Evolutionary conservation across 2,888 invertebrate genomes (phyloP).

Genomic region (Sussaba pulchella): DNA sequence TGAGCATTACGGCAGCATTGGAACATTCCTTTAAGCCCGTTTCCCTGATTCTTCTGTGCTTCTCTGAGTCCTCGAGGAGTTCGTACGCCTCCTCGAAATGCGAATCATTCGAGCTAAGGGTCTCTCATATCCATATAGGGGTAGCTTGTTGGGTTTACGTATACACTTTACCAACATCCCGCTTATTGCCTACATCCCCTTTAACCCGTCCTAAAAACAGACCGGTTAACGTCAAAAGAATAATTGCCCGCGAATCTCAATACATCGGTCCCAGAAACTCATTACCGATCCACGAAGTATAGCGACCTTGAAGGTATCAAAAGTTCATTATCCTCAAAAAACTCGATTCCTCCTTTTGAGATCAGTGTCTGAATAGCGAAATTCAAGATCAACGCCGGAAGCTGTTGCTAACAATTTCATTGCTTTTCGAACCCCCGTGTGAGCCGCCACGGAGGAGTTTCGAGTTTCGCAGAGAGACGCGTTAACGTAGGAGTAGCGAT

Average conservation of each 20-base stretch:
- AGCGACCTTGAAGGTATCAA: too few species aligned
- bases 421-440: slow-evolving; percentile 28
- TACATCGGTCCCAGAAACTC: too few species aligned
- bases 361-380: too few species aligned
- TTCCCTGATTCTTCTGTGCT: background rate
- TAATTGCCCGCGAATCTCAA: too few species aligned
- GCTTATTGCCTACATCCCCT: slow-evolving; percentile 15
- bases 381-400: too few species aligned
- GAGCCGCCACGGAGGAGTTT: background rate
- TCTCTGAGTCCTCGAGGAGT: slow-evolving; percentile 50
- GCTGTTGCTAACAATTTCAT: too few species aligned
- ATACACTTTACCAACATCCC: slow-evolving; percentile 24
- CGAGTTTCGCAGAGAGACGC: slow-evolving; percentile 21
- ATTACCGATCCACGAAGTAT: too few species aligned
- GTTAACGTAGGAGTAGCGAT: slow-evolving; percentile 28
- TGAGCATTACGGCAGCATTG: slow-evolving; percentile 70
- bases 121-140: slow-evolving; percentile 57
- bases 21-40: background rate
- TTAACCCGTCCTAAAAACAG: background rate
- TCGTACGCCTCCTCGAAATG: slow-evolving; percentile 46
- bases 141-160: slow-evolving; percentile 56
- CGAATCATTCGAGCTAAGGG: slow-evolving; percentile 56
- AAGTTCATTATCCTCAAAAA: too few species aligned
- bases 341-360: too few species aligned
- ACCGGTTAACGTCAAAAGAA: too few species aligned